These are phyloP conservation scores for Coracopsis vasa DNA, from an alignment of 2,113 vertebrate genomes.

Conservation along the genomic window DNA sequence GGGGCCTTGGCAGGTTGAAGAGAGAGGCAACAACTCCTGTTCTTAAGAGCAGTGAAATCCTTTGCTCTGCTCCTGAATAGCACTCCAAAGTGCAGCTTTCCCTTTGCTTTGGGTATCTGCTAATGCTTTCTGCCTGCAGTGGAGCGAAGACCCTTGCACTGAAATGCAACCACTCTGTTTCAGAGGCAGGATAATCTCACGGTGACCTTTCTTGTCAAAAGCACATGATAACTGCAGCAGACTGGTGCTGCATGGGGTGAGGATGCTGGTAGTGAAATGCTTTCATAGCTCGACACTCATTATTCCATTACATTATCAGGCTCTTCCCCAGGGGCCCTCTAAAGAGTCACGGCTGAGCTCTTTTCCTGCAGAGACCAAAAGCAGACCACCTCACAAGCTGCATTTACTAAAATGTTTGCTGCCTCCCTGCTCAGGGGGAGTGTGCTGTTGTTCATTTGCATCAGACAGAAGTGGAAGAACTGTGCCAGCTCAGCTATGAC, in stretches of 20 bases:
- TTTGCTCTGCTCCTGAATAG: neutral
- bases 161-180: neutral
- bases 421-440: neutral
- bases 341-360: constrained; percentile 33
- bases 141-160: neutral
- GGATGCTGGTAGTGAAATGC: constrained; percentile 35
- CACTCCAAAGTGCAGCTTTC: neutral
- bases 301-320: constrained; percentile 23
- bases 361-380: constrained; percentile 31
- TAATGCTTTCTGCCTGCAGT: neutral
- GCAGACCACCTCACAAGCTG: constrained; percentile 35
- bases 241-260: neutral
- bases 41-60: neutral
- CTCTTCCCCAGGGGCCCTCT: constrained; percentile 39
- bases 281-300: constrained; percentile 46
- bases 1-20: neutral
- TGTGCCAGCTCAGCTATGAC: neutral
- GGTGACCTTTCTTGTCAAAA: constrained; percentile 45
- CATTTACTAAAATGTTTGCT: neutral
- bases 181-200: neutral
- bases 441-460: neutral
- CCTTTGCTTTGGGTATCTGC: neutral
- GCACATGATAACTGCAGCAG: constrained; percentile 10
- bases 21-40: neutral
- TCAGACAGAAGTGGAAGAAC: neutral